Evolutionary conservation across 2,797 vertebrate genomes (phyloP).

Genomic region (Selene dorsalis): DNA sequence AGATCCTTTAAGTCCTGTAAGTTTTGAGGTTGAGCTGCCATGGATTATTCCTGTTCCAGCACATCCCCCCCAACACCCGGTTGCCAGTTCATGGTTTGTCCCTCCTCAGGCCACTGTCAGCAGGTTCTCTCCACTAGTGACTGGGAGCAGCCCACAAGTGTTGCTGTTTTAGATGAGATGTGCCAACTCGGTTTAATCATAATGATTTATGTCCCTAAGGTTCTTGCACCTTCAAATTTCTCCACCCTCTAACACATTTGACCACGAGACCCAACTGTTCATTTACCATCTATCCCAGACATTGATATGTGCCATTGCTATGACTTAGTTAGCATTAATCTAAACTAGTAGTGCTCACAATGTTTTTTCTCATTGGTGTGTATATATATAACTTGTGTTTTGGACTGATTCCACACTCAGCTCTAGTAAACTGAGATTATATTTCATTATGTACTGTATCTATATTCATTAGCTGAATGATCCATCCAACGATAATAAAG

Average conservation of each 20-base stretch:
- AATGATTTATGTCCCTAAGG: too few relatives aligned
- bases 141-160: background rate
- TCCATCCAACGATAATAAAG: background rate
- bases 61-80: background rate
- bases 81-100: too few relatives aligned
- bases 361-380: background rate
- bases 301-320: background rate
- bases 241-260: background rate
- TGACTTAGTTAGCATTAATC: background rate
- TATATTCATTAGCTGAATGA: background rate
- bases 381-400: background rate
- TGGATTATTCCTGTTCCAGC: background rate
- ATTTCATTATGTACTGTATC: background rate
- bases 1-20: background rate
- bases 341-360: background rate
- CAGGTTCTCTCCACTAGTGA: background rate
- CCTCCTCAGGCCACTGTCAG: too few relatives aligned
- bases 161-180: background rate
- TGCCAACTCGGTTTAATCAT: background rate
- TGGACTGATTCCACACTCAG: background rate
- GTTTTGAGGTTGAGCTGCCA: background rate
- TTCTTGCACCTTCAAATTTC: too few relatives aligned
- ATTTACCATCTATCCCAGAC: background rate
- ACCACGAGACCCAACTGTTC: background rate
- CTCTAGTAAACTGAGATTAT: background rate